Evolutionary conservation across 2,888 invertebrate genomes (phyloP).

Genomic region (Leucophenga maculata): DNA sequence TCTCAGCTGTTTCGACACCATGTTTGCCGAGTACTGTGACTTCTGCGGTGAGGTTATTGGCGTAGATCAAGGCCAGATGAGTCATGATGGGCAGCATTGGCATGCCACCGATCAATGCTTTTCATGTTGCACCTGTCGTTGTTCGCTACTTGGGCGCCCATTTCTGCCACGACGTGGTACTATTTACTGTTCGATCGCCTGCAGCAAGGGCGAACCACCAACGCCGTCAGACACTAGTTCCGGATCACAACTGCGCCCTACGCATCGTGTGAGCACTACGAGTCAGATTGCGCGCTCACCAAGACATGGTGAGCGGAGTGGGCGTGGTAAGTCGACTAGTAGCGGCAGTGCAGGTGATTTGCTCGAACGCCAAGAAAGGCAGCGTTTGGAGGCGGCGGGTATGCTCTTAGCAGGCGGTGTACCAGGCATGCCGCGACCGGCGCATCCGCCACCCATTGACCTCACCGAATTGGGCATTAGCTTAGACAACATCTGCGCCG

Average conservation of each 20-base stretch:
- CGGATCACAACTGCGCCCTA: conserved; percentile 77
- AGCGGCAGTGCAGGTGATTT: conserved; percentile 64
- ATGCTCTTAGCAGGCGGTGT: conserved; percentile 66
- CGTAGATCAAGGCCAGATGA: conserved; percentile 98
- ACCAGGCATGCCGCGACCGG: conserved; percentile 72
- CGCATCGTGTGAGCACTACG: conserved; percentile 72
- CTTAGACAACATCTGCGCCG: conserved; percentile 75
- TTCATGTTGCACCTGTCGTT: conserved; percentile 89
- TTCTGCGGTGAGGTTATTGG: conserved; percentile 96
- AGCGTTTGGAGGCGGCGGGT: conserved; percentile 61
- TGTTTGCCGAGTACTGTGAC: conserved; percentile 97
- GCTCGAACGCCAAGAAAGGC: conserved; percentile 62
- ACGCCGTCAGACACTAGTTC: conserved; percentile 86
- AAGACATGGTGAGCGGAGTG: conserved; percentile 43
- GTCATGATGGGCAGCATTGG: conserved; percentile 98
- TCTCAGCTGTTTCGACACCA: conserved; percentile 93
- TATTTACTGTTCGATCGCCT: conserved; percentile 95
- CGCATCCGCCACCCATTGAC: conserved; percentile 77
- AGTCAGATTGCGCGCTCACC: conserved; percentile 73
- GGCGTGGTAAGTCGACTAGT: conserved; percentile 62
- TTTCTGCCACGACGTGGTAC: conserved; percentile 93
- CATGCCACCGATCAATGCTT: conserved; percentile 96
- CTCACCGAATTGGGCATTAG: conserved; percentile 74
- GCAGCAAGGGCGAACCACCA: conserved; percentile 92
- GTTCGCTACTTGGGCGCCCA: conserved; percentile 84